These are phyloP conservation scores for Ceramica pisi DNA, from an alignment of 2,888 invertebrate genomes.

Conservation along the genomic window DNA sequence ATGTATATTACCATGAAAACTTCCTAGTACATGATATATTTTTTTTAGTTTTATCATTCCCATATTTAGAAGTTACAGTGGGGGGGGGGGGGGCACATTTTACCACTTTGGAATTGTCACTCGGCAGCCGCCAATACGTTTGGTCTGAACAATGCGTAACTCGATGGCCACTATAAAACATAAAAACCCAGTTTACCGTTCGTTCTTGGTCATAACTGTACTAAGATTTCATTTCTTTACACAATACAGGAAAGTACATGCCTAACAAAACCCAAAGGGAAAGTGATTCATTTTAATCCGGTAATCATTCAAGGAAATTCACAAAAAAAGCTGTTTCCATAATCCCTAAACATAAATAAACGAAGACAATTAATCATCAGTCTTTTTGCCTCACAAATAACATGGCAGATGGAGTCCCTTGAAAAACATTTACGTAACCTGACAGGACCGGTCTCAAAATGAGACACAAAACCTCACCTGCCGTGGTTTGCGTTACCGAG, in stretches of 20 bases:
- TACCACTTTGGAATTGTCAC: no score
- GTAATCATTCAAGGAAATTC: slow-evolving; percentile 24
- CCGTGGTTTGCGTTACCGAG: slow-evolving; percentile 21
- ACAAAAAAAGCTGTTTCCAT: slow-evolving; percentile 17
- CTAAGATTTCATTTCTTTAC: neutral
- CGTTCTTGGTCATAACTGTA: neutral
- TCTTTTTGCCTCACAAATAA: slow-evolving; percentile 25
- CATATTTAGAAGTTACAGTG: no score
- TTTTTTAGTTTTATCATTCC: no score
- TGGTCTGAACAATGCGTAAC: no score
- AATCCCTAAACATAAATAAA: slow-evolving; percentile 28
- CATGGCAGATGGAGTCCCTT: slow-evolving; percentile 6
- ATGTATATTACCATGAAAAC: no score
- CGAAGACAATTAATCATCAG: slow-evolving; percentile 51
- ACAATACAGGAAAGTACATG: neutral
- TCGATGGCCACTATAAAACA: no score
- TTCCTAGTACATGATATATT: no score
- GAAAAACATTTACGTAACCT: slow-evolving; percentile 35
- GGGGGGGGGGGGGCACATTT: no score
- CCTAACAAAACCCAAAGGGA: neutral
- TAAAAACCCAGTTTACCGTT: neutral
- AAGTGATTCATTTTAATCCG: slow-evolving; percentile 2
- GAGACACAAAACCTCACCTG: slow-evolving; percentile 28
- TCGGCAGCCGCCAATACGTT: no score
- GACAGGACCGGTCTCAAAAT: slow-evolving; percentile 22